Evolutionary conservation across 2,797 vertebrate species (phyloP).

Genomic region (Capromys pilorides): DNA sequence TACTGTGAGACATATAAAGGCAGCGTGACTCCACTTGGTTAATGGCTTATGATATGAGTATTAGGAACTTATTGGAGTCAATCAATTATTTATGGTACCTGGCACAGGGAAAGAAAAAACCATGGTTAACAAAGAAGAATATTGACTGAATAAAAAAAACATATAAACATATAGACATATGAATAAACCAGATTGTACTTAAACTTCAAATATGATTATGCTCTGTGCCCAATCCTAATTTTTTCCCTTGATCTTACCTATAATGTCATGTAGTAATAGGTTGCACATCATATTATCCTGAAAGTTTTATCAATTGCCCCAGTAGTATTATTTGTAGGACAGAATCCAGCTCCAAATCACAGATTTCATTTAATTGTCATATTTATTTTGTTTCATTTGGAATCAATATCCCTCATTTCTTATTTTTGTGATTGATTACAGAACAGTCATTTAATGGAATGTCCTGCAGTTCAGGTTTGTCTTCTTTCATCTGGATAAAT

Average conservation of each 20-base stretch:
- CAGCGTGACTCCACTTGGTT: not conserved
- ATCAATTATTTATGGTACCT: not conserved
- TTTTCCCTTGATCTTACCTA: not conserved
- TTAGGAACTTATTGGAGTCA: not conserved
- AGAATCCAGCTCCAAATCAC: not conserved
- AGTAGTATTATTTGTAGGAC: not conserved
- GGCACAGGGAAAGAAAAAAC: not conserved
- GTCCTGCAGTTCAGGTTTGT: not conserved
- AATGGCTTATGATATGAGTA: not conserved
- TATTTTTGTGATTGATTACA: not conserved
- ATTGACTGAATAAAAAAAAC: not conserved
- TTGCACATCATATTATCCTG: not conserved
- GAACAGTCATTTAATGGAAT: not conserved
- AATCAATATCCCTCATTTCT: not conserved
- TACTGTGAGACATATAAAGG: not conserved
- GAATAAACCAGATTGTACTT: not conserved
- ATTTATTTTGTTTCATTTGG: not conserved
- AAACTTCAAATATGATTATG: not conserved
- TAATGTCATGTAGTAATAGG: not conserved
- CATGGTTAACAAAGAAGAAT: not conserved
- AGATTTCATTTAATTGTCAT: not conserved
- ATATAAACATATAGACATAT: not conserved
- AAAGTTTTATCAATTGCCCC: not conserved
- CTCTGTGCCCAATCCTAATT: not conserved
- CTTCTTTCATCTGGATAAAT: not conserved